Percentiles rank a stretch among this genome's conserved stretches.
Evolutionary conservation across 2,113 vertebrate genomes (phyloP).

Genomic region (Propithecus coquereli): DNA sequence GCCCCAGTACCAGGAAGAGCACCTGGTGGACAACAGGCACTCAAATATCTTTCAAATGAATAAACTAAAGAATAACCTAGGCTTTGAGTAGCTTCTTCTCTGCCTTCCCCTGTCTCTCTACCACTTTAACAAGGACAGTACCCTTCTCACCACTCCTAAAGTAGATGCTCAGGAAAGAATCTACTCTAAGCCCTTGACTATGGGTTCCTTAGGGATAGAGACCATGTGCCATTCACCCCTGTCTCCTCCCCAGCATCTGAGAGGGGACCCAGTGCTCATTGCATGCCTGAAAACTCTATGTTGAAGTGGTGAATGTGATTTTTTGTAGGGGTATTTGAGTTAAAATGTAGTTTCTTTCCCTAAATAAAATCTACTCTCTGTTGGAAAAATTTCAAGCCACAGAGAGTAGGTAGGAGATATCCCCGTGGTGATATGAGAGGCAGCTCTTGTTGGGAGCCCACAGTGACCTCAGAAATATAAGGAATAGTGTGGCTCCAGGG

Average conservation of each 20-base stretch:
- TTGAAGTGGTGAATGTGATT: background rate
- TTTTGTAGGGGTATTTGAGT: background rate
- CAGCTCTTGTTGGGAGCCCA: background rate
- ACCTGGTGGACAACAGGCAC: background rate
- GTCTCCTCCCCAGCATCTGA: background rate
- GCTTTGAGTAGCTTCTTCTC: background rate
- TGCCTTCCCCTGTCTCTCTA: background rate
- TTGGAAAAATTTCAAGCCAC: background rate
- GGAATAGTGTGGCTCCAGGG: background rate
- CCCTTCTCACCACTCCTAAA: background rate
- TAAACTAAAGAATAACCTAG: background rate
- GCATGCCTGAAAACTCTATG: background rate
- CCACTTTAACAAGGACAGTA: background rate
- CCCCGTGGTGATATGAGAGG: background rate
- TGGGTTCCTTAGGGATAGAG: background rate
- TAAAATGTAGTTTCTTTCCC: background rate
- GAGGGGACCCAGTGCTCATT: background rate
- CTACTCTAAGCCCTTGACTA: background rate
- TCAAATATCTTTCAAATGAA: background rate
- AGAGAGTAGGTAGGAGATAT: background rate
- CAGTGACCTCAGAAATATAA: background rate
- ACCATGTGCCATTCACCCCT: background rate
- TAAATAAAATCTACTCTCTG: background rate
- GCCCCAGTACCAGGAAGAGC: background rate
- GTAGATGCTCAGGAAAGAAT: background rate